These are phyloP conservation scores for Conger conger DNA, from an alignment of 2,113 vertebrate genomes.

Conservation along the genomic window DNA sequence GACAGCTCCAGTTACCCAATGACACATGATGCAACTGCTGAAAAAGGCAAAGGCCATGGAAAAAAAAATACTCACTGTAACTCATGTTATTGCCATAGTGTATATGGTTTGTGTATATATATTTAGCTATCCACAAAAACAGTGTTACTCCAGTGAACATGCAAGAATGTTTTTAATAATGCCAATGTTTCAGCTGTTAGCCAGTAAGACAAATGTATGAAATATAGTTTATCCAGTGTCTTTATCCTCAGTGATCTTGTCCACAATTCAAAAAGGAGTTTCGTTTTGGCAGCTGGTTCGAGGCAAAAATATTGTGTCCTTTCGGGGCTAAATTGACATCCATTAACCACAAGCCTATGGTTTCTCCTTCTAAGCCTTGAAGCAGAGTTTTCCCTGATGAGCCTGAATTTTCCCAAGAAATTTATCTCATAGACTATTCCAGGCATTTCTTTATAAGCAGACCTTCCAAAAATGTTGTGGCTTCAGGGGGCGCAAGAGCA, in stretches of 20 bases:
- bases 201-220: not conserved
- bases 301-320: not conserved
- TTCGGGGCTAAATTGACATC: conserved; percentile 1
- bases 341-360: not conserved
- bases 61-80: not conserved
- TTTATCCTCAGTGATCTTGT: not conserved
- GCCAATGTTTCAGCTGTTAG: not conserved
- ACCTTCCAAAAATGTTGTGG: conserved; percentile 26
- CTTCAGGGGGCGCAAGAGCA: conserved; percentile 8
- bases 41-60: not conserved
- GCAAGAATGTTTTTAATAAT: not conserved
- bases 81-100: not conserved
- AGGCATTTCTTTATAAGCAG: conserved; percentile 20
- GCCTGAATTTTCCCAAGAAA: conserved; percentile 29
- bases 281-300: not conserved
- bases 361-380: not conserved
- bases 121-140: too few relatives aligned
- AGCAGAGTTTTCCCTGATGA: not conserved
- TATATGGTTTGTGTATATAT: not conserved
- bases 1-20: conserved; percentile 2
- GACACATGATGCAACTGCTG: conserved; percentile 1
- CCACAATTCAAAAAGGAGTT: conserved; percentile 6
- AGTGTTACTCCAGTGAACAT: too few relatives aligned
- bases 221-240: not conserved
- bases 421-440: conserved; percentile 24